Conservation (phyloP, 2,113 vertebrate genomes). For the Cyanoramphus novaezelandiae region DNA sequence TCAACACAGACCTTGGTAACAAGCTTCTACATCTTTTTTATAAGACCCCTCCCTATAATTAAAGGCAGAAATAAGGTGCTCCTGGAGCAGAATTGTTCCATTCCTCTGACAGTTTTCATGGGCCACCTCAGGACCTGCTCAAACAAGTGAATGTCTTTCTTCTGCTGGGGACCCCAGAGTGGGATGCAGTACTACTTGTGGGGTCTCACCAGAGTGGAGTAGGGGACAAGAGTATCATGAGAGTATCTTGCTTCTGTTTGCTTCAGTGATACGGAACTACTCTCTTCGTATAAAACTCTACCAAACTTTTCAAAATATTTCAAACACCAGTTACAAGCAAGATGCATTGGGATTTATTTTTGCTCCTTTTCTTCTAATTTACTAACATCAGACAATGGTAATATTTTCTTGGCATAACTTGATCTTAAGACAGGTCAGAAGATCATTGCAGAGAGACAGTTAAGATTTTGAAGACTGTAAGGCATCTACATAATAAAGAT, state of each 20-base stretch:
- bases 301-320: background rate
- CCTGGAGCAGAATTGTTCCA: background rate
- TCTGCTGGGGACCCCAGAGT: background rate
- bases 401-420: background rate
- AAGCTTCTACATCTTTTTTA: background rate
- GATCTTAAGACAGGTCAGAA: background rate
- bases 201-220: background rate
- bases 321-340: background rate
- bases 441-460: background rate
- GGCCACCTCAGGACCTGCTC: background rate
- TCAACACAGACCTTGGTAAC: background rate
- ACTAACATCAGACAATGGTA: background rate
- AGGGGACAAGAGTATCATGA: background rate
- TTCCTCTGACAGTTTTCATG: background rate
- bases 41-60: fast-evolving
- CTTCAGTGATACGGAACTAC: fast-evolving
- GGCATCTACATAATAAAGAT: background rate
- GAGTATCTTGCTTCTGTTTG: background rate
- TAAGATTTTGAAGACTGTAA: background rate
- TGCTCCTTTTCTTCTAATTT: background rate
- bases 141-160: background rate
- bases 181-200: background rate
- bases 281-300: background rate
- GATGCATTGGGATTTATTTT: background rate
- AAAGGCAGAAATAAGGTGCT: background rate